Evolutionary conservation across 2,888 invertebrate genomes (phyloP).

Genomic region (Drosophila subsilvestris): DNA sequence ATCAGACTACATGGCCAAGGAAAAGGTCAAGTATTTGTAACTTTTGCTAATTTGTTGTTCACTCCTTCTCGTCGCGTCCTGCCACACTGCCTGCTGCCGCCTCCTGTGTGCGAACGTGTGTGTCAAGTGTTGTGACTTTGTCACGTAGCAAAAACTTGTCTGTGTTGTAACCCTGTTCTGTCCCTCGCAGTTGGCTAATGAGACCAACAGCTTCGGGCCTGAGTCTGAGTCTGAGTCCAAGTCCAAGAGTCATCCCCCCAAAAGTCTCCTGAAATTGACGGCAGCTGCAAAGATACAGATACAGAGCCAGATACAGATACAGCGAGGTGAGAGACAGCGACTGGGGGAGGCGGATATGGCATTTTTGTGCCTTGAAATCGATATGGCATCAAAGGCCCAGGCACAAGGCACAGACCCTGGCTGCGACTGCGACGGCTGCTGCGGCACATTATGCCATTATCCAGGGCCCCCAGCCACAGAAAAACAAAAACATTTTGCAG

Average conservation of each 20-base stretch:
- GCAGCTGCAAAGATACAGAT: constrained; percentile 57
- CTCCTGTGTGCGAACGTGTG: constrained; percentile 30
- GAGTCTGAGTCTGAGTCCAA: constrained; percentile 53
- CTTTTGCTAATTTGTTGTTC: constrained; percentile 73
- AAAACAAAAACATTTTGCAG: constrained; percentile 58
- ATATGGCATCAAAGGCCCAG: constrained; percentile 72
- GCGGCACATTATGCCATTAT: constrained; percentile 69
- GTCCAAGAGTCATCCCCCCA: constrained; percentile 25
- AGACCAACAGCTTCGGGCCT: constrained; percentile 68
- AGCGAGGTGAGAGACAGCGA: constrained; percentile 29
- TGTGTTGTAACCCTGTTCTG: constrained; percentile 43
- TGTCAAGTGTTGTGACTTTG: constrained; percentile 76
- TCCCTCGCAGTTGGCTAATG: constrained; percentile 61
- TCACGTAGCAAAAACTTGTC: constrained; percentile 76
- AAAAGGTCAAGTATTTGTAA: constrained; percentile 74
- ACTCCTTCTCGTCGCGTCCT: background rate
- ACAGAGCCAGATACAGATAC: constrained; percentile 3
- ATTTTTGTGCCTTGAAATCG: constrained; percentile 73
- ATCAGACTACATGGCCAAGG: constrained; percentile 51
- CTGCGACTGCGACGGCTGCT: background rate
- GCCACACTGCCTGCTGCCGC: background rate
- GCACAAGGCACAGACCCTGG: background rate
- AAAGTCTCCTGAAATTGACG: constrained; percentile 44
- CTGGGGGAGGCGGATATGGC: constrained; percentile 73
- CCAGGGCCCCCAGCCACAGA: constrained; percentile 55